Evolutionary conservation across 2,888 invertebrate genomes (phyloP).

Genomic region (Nezara viridula): DNA sequence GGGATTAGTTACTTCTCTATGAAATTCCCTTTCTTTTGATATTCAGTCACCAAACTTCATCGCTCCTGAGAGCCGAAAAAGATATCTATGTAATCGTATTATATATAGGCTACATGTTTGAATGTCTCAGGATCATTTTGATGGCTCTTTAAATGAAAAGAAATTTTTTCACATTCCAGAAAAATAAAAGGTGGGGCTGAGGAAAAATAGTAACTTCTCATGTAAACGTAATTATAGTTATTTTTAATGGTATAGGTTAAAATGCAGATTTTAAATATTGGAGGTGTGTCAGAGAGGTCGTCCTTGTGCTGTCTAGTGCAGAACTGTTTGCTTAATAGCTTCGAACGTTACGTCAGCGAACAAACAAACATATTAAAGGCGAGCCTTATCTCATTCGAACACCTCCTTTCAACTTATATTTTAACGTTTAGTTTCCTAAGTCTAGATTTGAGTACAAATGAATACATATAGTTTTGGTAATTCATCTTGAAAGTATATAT

Average conservation of each 20-base stretch:
- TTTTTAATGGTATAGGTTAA: neutral
- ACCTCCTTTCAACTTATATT: neutral
- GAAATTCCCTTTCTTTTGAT: too few relatives aligned
- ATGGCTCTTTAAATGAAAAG: too few relatives aligned
- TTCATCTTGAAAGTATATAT: too few relatives aligned
- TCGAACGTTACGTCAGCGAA: neutral
- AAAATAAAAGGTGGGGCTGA: too few relatives aligned
- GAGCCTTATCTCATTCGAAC: neutral
- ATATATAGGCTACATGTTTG: too few relatives aligned
- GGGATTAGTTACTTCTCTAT: too few relatives aligned
- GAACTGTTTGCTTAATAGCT: neutral
- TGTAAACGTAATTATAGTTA: neutral
- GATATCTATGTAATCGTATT: too few relatives aligned
- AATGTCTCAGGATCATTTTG: too few relatives aligned
- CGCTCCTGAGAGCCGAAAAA: too few relatives aligned
- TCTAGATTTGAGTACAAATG: neutral
- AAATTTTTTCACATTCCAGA: too few relatives aligned
- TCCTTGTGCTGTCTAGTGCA: neutral
- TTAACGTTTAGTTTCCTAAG: neutral
- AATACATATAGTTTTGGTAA: neutral
- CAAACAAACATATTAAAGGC: neutral
- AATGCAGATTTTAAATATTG: neutral
- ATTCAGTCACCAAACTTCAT: too few relatives aligned
- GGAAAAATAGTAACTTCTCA: too few relatives aligned
- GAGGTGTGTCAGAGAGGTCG: neutral